phyloP scores from a whole-genome alignment of 2,888 invertebrate genomes.

The Galerucella pusilla region DNA sequence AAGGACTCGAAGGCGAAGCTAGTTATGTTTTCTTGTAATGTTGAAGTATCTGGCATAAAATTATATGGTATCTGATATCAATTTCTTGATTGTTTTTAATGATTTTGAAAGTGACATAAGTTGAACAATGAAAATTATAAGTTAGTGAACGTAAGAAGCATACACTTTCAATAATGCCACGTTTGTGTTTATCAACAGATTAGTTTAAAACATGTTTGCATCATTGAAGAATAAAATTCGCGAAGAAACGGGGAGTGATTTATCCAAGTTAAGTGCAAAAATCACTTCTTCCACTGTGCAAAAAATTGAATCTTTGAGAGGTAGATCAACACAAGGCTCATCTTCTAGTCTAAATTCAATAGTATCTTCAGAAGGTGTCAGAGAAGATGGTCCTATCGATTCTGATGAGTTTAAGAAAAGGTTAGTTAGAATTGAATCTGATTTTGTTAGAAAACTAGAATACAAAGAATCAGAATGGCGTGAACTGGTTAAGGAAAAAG shows the following conservation, averaged over 20 bases:
- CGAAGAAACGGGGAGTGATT: slow-evolving; percentile 87
- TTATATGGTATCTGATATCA: neutral
- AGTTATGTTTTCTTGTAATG: no score
- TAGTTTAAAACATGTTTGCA: slow-evolving; percentile 75
- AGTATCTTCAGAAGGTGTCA: slow-evolving; percentile 63
- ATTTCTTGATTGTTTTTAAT: neutral
- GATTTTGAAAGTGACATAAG: neutral
- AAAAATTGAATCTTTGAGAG: slow-evolving; percentile 65
- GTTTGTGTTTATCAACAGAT: slow-evolving; percentile 2
- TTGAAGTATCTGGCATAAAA: no score
- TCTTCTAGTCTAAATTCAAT: slow-evolving; percentile 65
- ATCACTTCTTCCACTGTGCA: slow-evolving; percentile 67
- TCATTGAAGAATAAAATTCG: slow-evolving; percentile 90
- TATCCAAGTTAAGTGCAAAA: slow-evolving; percentile 66
- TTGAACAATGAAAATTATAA: slow-evolving; percentile 4
- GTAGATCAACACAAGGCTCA: slow-evolving; percentile 66
- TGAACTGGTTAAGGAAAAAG: slow-evolving; percentile 71
- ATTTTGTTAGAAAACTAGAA: slow-evolving; percentile 71
- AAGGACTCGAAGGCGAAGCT: neutral
- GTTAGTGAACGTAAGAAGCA: neutral
- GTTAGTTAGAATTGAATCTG: slow-evolving; percentile 69
- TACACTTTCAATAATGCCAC: slow-evolving; percentile 17
- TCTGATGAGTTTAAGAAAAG: slow-evolving; percentile 65
- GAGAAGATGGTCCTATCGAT: slow-evolving; percentile 67
- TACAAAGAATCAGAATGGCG: slow-evolving; percentile 77